phyloP scores from a whole-genome alignment of 2,797 vertebrate genomes.

The Cynodonichthys magdalenae region DNA sequence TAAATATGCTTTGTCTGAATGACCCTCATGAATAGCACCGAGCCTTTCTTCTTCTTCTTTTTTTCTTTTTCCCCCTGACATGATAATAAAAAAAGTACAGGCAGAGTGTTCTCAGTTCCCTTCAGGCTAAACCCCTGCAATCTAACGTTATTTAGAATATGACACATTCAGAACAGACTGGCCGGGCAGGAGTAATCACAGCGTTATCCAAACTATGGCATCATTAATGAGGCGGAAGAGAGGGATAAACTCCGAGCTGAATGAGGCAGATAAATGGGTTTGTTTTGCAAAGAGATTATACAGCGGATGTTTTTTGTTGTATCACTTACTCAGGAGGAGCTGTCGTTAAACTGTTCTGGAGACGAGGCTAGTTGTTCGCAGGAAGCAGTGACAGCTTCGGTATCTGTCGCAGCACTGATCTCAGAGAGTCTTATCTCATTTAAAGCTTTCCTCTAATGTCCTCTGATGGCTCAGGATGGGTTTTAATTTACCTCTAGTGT shows the following conservation, averaged over 20 bases:
- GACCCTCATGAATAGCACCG: constrained; percentile 54
- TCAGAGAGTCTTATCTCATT: constrained; percentile 32
- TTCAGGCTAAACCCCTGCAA: constrained; percentile 64
- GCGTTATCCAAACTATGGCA: constrained; percentile 60
- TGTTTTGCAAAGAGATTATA: constrained; percentile 38
- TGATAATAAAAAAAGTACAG: constrained; percentile 54
- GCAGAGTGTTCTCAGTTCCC: constrained; percentile 61
- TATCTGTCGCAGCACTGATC: constrained; percentile 29
- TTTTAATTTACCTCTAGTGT: constrained; percentile 41
- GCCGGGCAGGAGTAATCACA: constrained; percentile 64
- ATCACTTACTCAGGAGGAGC: constrained; percentile 35
- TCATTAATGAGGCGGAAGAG: constrained; percentile 64
- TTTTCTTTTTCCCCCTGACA: constrained; percentile 40
- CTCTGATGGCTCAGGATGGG: constrained; percentile 24
- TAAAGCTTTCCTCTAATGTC: constrained; percentile 51
- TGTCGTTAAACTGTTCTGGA: not conserved
- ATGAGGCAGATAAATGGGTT: constrained; percentile 43
- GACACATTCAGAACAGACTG: constrained; percentile 50
- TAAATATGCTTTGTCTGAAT: constrained; percentile 76
- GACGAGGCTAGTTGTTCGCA: constrained; percentile 25
- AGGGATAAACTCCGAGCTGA: constrained; percentile 43
- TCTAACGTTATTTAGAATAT: constrained; percentile 71
- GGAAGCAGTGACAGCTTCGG: constrained; percentile 18
- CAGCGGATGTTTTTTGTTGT: constrained; percentile 25
- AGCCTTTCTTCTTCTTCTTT: constrained; percentile 36